Evolutionary conservation across 2,797 vertebrate genomes (phyloP).

Genomic region (Sebastes steindachneri): DNA sequence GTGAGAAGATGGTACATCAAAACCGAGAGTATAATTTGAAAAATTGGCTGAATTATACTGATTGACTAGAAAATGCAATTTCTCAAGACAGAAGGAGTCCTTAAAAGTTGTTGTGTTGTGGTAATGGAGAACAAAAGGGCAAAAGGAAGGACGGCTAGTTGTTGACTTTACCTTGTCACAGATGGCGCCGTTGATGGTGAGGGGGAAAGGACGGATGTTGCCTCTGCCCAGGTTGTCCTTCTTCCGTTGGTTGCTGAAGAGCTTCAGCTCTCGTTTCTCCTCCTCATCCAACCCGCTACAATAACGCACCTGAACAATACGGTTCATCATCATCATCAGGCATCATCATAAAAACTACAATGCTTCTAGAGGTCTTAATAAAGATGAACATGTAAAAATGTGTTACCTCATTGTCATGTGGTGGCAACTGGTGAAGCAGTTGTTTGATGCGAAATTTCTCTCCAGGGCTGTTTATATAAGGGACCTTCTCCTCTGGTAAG

Average conservation of each 20-base stretch:
- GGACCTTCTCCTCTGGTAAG: conserved; percentile 97
- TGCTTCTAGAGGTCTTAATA: not conserved
- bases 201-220: conserved; percentile 93
- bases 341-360: not conserved
- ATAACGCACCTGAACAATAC: conserved; percentile 80
- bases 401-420: conserved; percentile 97
- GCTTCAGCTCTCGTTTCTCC: conserved; percentile 95
- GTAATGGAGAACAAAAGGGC: not conserved
- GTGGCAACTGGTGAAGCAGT: conserved; percentile 95
- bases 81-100: not conserved
- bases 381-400: not conserved
- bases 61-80: not conserved
- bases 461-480: conserved; percentile 97
- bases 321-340: not conserved
- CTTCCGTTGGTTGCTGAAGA: conserved; percentile 97
- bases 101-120: not conserved
- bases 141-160: not conserved
- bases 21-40: not conserved
- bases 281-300: conserved; percentile 96
- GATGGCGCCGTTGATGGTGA: conserved; percentile 92
- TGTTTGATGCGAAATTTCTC: conserved; percentile 98
- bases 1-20: conserved; percentile 1
- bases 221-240: conserved; percentile 95
- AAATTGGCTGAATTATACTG: not conserved
- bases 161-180: conserved; percentile 91